These are phyloP conservation scores for Eudasyphora cyanicolor DNA, from an alignment of 2,888 invertebrate species.

Conservation along the genomic window DNA sequence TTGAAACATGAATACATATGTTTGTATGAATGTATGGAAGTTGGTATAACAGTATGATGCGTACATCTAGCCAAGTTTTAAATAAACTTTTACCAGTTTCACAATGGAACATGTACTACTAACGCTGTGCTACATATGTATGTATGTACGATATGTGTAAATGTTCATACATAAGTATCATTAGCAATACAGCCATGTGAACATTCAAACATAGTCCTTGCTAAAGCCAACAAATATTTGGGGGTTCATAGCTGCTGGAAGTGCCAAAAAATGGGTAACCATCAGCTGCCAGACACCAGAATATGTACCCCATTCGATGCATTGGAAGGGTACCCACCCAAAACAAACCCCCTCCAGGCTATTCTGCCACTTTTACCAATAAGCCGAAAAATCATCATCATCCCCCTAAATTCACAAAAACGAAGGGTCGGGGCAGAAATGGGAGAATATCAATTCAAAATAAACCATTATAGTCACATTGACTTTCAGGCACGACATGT, in stretches of 20 bases:
- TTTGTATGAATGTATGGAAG: not conserved
- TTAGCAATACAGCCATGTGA: not conserved
- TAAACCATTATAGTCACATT: not conserved
- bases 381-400: not conserved
- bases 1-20: not conserved
- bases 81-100: not conserved
- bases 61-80: not conserved
- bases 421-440: not conserved
- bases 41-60: not conserved
- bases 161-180: conserved; percentile 16
- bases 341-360: not conserved
- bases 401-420: not conserved
- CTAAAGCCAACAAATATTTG: not conserved
- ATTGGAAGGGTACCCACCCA: not conserved
- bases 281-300: not conserved
- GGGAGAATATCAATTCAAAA: too few species aligned
- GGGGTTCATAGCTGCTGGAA: not conserved
- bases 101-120: not conserved
- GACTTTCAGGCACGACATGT: not conserved
- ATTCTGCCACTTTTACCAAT: not conserved
- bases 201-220: not conserved
- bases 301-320: not conserved
- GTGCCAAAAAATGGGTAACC: conserved; percentile 1
- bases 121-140: not conserved
- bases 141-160: too few species aligned